Base-by-base conservation (phyloP, 2,797 vertebrate genomes). In the Momotus momota region DNA sequence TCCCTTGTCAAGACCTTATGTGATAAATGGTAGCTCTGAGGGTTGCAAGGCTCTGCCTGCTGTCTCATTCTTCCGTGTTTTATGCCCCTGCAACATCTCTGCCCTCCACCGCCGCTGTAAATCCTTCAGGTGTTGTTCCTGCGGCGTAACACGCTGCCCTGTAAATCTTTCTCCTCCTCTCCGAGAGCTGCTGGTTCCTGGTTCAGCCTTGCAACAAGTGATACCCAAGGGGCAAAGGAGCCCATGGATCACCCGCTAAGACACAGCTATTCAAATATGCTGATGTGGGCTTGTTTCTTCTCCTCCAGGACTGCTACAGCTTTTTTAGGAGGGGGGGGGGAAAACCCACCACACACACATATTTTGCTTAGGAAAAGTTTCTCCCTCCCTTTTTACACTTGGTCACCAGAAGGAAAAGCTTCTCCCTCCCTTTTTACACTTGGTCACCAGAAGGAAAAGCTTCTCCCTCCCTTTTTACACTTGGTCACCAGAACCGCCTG, bases 111-210 rank as follows among this genome's bases (percentile, higher is more conserved):
- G 3, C 12, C 3, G 86, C 86, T 67, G 86, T 96, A 96, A 97
- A 97, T 97, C 96, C 93, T 94, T 95, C 94, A 57, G 73, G 26
- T 9, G 60, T 0, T 66, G 87, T 10, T 91, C 80, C 65, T 17
- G 3, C 5, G 2, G 73, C 7, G 9, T 10, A 46, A 60, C 72
- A 21, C 8, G 0, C 66, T 3, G 66, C 55, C 66, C 77, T 70
- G 75, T 94, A 94, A 96, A 97, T 97, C 96, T 95, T 94, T 16
- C 62, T 60, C 80, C 95, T 93, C 87, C 89, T 90, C 66, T 52
- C 51, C 3, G 0, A 60, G 96, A 96, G 93, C 93, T 80, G 90
- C 94, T 90, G 88, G 96, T 96, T 97, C 96, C 94, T 95, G 90
- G 96, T n/a, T 94, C 91, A 49, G 73, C 77, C 0, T n/a, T 55